These are phyloP conservation scores for Cancer borealis DNA, from an alignment of 2,888 invertebrate genomes.

Conservation along the genomic window DNA sequence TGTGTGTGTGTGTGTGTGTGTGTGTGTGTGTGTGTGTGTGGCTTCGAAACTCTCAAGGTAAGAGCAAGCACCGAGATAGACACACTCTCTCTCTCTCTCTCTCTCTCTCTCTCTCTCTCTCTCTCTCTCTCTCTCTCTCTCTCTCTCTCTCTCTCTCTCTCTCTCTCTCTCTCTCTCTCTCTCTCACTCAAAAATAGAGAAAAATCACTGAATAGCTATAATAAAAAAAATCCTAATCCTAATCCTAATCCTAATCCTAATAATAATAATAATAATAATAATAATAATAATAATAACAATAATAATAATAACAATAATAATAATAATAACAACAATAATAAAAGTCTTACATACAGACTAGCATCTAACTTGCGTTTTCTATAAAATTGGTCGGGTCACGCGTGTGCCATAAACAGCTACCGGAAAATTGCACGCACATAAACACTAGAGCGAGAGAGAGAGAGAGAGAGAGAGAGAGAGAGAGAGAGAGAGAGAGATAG, in stretches of 20 bases:
- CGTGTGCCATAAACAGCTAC: background rate
- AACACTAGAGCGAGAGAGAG: background rate
- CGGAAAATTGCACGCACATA: background rate
- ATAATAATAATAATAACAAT: too few species aligned
- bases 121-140: background rate
- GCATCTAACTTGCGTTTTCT: background rate
- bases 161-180: too few species aligned
- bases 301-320: background rate
- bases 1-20: background rate
- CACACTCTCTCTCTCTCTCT: slow-evolving; percentile 34
- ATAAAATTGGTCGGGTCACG: background rate
- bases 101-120: slow-evolving; percentile 35
- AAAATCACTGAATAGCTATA: too few species aligned
- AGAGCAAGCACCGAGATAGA: background rate
- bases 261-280: too few species aligned
- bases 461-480: slow-evolving; percentile 20
- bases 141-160: too few species aligned
- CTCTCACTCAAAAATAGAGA: too few species aligned
- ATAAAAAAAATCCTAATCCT: too few species aligned
- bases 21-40: slow-evolving; percentile 7
- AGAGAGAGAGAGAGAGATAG: background rate
- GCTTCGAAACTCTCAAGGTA: background rate
- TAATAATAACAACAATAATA: background rate
- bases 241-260: too few species aligned
- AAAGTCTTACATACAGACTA: background rate